Evolutionary conservation across 2,797 vertebrate species (phyloP).

Genomic region (Synaphobranchus kaupii): DNA sequence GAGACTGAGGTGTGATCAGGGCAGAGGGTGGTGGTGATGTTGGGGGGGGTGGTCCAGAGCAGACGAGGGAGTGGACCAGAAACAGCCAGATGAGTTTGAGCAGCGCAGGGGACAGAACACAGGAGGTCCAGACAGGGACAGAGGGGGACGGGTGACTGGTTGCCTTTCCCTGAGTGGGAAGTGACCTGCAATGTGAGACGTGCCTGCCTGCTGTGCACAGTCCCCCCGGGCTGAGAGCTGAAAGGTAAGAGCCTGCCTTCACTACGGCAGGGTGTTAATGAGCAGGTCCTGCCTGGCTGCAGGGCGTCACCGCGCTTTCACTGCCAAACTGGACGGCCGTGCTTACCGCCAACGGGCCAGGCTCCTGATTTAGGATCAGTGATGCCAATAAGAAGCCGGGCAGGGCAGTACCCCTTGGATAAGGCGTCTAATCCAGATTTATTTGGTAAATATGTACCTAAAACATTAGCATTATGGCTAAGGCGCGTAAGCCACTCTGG

Average conservation of each 20-base stretch:
- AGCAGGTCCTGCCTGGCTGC: background rate
- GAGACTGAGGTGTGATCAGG: background rate
- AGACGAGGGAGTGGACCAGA: slow-evolving; percentile 41
- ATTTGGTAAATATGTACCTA: background rate
- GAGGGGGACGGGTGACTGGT: slow-evolving; percentile 49
- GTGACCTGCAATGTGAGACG: slow-evolving; percentile 55
- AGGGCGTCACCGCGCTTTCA: background rate
- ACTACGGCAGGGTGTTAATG: slow-evolving; percentile 26
- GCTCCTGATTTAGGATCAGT: background rate
- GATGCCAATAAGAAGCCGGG: background rate
- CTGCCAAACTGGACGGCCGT: background rate
- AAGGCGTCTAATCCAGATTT: background rate
- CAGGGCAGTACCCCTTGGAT: background rate
- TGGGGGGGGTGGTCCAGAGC: too few species aligned
- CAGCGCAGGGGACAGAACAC: background rate
- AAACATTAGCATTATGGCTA: background rate
- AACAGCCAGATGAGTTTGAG: background rate
- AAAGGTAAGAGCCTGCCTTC: slow-evolving; percentile 65
- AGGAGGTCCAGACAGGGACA: slow-evolving; percentile 33
- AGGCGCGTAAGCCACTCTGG: background rate
- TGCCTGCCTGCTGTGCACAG: slow-evolving; percentile 40
- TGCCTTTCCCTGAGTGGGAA: slow-evolving; percentile 33
- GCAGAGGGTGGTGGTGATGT: slow-evolving; percentile 17
- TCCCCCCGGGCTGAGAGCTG: slow-evolving; percentile 36
- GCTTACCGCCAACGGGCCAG: background rate